phyloP scores from a whole-genome alignment of 2,888 invertebrate genomes.

The Amphiduros pacificus region DNA sequence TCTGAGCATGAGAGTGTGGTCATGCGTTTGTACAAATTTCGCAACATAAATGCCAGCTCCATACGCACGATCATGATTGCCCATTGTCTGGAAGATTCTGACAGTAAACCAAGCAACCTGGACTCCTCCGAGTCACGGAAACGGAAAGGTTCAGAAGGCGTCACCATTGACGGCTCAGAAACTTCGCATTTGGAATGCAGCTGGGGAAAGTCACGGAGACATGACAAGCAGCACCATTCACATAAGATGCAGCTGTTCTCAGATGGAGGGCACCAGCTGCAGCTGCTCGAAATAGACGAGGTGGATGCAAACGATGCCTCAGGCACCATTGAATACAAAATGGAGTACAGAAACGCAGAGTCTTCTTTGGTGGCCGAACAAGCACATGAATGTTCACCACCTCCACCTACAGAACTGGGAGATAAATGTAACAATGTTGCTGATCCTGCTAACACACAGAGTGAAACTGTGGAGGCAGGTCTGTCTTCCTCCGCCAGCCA shows the following conservation, averaged over 20 bases:
- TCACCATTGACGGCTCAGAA: slow-evolving; percentile 3
- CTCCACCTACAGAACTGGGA: too few relatives aligned
- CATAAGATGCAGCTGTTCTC: slow-evolving; percentile 33
- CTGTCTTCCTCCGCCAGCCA: too few relatives aligned
- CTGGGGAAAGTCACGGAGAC: slow-evolving; percentile 4
- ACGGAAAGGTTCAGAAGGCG: slow-evolving; percentile 1
- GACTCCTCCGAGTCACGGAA: slow-evolving; percentile 6
- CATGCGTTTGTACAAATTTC: slow-evolving; percentile 64
- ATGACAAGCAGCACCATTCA: background rate
- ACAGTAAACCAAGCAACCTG: background rate
- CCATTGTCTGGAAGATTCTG: slow-evolving; percentile 63
- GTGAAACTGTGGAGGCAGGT: too few relatives aligned
- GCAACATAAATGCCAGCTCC: slow-evolving; percentile 78
- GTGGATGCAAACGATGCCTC: slow-evolving; percentile 26
- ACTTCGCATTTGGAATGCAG: slow-evolving; percentile 15
- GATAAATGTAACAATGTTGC: too few relatives aligned
- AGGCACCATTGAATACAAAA: slow-evolving; percentile 31
- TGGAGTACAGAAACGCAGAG: slow-evolving; percentile 19
- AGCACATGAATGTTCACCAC: too few relatives aligned
- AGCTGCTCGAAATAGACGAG: slow-evolving; percentile 34
- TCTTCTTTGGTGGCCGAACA: too few relatives aligned
- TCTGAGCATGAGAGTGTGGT: slow-evolving; percentile 77
- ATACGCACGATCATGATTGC: slow-evolving; percentile 78
- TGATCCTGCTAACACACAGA: too few relatives aligned
- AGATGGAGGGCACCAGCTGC: slow-evolving; percentile 33